These are phyloP conservation scores for Gambusia yucatana DNA, from an alignment of 2,797 vertebrate genomes.

Conservation along the genomic window DNA sequence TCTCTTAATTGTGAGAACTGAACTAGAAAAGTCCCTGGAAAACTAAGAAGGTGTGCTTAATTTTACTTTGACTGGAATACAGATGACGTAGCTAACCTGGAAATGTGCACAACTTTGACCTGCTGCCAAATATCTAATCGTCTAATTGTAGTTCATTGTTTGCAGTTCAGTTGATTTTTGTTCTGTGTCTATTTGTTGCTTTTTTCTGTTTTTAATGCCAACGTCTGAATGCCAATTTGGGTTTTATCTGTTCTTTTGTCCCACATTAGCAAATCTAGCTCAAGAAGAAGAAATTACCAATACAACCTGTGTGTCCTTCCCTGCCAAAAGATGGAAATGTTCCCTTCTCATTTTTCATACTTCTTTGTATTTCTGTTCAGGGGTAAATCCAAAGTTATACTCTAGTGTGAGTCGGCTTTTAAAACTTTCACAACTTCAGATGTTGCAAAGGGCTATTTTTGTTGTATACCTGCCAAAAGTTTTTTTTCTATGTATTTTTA, in stretches of 20 bases:
- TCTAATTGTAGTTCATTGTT: not conserved
- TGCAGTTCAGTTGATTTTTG: not conserved
- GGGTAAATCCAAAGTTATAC: not conserved
- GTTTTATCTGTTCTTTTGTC: not conserved
- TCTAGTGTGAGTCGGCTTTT: not conserved
- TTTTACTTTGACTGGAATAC: not conserved
- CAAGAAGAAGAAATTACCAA: not conserved
- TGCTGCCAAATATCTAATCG: not conserved
- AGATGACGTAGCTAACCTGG: not conserved
- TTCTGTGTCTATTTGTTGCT: not conserved
- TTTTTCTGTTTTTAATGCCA: not conserved
- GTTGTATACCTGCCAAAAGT: not conserved
- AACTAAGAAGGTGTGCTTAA: not conserved
- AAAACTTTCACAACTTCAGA: not conserved
- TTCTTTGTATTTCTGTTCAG: not conserved
- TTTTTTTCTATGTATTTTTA: not conserved
- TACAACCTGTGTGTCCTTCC: not conserved
- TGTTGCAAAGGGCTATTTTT: not conserved
- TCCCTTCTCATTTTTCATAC: not conserved
- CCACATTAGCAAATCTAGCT: not conserved
- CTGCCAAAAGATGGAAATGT: not conserved
- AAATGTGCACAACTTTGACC: not conserved
- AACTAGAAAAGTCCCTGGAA: not conserved
- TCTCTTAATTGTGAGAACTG: too few relatives aligned
- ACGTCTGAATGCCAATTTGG: constrained; percentile 1